These are phyloP conservation scores for Neotragus moschatus DNA, from an alignment of 2,113 vertebrate species.

Conservation along the genomic window DNA sequence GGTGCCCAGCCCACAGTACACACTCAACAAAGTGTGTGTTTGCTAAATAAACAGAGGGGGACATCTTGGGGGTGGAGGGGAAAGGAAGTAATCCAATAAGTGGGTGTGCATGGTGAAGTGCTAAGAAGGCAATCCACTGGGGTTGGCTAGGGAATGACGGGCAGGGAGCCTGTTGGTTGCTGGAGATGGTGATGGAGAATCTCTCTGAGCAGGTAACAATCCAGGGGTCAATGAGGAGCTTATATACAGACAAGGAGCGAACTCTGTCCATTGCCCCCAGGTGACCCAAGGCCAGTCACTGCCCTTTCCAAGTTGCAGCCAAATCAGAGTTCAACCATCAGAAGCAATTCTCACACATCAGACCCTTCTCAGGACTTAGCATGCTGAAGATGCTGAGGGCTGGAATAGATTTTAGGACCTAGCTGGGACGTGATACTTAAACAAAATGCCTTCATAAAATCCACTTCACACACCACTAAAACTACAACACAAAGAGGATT, in stretches of 20 bases:
- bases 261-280: not conserved
- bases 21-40: not conserved
- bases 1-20: not conserved
- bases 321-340: not conserved
- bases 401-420: not conserved
- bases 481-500: not conserved
- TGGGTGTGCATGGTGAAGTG: not conserved
- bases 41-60: not conserved
- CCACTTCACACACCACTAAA: not conserved
- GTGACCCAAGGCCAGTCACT: not conserved
- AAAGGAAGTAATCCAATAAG: not conserved
- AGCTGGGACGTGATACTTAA: not conserved
- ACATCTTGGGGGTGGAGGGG: not conserved
- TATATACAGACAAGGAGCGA: not conserved
- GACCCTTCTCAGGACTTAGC: not conserved
- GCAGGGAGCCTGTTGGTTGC: not conserved
- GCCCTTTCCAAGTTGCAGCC: not conserved
- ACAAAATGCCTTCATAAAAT: constrained; percentile 32
- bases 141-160: not conserved
- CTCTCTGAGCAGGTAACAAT: not conserved
- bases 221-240: not conserved
- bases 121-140: not conserved
- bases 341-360: not conserved
- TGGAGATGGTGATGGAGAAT: not conserved
- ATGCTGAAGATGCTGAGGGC: not conserved